A percentile compares a stretch with the other conserved stretches of the same genome.
These are phyloP conservation scores for Scaptomyza montana DNA, from an alignment of 1,140 invertebrate genomes.

Conservation along the genomic window DNA sequence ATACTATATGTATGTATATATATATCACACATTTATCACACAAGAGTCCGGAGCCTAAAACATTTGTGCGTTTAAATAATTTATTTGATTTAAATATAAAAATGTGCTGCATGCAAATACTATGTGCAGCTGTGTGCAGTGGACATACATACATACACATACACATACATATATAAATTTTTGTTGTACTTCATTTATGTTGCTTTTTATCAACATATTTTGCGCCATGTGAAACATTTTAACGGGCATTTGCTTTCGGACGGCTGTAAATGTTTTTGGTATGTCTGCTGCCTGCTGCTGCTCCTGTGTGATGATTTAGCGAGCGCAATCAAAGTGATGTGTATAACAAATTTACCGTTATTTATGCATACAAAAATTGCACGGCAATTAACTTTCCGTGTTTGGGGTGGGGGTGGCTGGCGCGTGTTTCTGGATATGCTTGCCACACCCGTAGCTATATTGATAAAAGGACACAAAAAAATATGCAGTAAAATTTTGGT, in stretches of 20 bases:
- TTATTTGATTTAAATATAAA: slow-evolving; percentile 50
- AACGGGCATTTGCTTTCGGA: slow-evolving; percentile 55
- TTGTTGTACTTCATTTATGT: slow-evolving; percentile 26
- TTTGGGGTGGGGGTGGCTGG: background rate
- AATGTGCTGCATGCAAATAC: slow-evolving; percentile 26
- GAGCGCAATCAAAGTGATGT: slow-evolving; percentile 79
- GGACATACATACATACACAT: slow-evolving; percentile 2
- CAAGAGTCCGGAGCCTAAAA: slow-evolving; percentile 27
- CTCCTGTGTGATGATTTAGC: slow-evolving; percentile 72
- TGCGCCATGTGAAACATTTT: slow-evolving; percentile 66
- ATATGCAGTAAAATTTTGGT: background rate
- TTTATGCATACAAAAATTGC: slow-evolving; percentile 82
- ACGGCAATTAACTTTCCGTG: slow-evolving; percentile 76
- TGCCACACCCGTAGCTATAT: slow-evolving; percentile 9
- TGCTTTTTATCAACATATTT: slow-evolving; percentile 55
- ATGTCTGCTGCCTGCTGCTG: slow-evolving; percentile 8
- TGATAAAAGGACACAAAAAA: slow-evolving; percentile 16
- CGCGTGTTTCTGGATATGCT: slow-evolving; percentile 10
- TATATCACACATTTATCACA: slow-evolving; percentile 8
- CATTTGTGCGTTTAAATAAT: slow-evolving; percentile 45
- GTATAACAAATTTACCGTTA: slow-evolving; percentile 82
- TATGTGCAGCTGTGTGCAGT: slow-evolving; percentile 1
- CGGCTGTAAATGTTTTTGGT: slow-evolving; percentile 29
- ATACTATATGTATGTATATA: background rate
- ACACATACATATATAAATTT: too few relatives aligned